Percentiles rank a stretch among this genome's conserved stretches.
These are phyloP conservation scores for Penelope pileata DNA, from an alignment of 2,113 vertebrate species.

Conservation along the genomic window DNA sequence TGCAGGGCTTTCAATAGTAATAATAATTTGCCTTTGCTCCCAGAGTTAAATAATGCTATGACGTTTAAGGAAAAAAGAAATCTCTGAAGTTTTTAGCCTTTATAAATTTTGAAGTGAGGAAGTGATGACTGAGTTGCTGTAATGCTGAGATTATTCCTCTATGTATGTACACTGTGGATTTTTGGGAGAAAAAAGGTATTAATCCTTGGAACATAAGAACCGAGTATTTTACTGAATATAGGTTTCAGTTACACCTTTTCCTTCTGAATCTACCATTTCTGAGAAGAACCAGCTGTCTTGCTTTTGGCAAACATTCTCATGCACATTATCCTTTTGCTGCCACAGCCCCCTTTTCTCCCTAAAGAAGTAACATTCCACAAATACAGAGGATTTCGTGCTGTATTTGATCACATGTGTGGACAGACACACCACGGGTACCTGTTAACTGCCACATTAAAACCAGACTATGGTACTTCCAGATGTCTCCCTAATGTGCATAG, in stretches of 20 bases:
- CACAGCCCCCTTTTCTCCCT: background rate
- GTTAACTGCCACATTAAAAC: background rate
- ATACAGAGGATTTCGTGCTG: background rate
- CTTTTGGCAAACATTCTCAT: background rate
- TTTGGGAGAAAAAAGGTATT: background rate
- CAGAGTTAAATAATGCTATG: background rate
- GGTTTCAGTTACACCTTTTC: background rate
- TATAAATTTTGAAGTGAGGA: background rate
- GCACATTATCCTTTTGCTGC: background rate
- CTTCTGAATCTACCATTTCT: background rate
- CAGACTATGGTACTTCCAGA: background rate
- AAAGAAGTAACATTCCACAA: background rate
- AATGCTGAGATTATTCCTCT: background rate
- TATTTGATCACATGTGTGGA: background rate
- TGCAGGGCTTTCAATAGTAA: background rate
- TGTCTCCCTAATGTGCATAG: background rate
- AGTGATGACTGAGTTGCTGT: background rate
- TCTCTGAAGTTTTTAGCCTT: background rate
- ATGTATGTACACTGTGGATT: background rate
- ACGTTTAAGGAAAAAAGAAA: background rate
- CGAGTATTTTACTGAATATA: background rate
- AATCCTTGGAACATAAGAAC: background rate
- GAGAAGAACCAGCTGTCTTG: background rate
- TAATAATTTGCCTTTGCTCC: background rate
- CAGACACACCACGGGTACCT: background rate